These are phyloP conservation scores for Serrognathus titanus DNA, from an alignment of 2,888 invertebrate species.

Conservation along the genomic window DNA sequence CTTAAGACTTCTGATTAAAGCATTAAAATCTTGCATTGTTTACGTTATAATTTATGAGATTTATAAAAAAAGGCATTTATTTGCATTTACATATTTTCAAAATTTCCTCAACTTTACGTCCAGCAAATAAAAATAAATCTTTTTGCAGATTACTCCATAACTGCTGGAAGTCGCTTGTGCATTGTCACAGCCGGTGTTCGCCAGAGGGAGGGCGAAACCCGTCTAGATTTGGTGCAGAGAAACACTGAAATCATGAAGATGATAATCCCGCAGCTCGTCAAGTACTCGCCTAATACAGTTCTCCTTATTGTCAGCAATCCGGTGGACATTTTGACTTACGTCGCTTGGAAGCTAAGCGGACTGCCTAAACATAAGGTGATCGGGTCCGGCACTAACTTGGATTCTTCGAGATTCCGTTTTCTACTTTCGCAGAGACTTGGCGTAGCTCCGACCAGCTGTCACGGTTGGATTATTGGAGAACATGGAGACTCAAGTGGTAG, in stretches of 20 bases:
- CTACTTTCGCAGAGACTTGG: slow-evolving; percentile 77
- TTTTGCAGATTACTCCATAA: slow-evolving; percentile 65
- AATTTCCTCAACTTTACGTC: too few relatives aligned
- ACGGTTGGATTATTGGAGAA: slow-evolving; percentile 93
- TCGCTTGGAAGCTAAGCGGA: slow-evolving; percentile 92
- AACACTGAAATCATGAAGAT: slow-evolving; percentile 86
- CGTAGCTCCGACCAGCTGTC: slow-evolving; percentile 79
- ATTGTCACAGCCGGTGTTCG: slow-evolving; percentile 89
- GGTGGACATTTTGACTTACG: slow-evolving; percentile 88
- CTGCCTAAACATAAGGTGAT: slow-evolving; percentile 81
- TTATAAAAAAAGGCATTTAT: too few relatives aligned
- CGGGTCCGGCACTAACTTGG: slow-evolving; percentile 91
- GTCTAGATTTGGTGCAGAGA: slow-evolving; percentile 84
- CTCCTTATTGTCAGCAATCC: slow-evolving; percentile 88
- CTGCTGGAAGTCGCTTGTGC: slow-evolving; percentile 78
- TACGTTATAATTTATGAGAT: too few relatives aligned
- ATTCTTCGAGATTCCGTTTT: slow-evolving; percentile 88
- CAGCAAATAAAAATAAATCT: background rate
- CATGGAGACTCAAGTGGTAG: slow-evolving; percentile 70
- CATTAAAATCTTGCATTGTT: too few relatives aligned
- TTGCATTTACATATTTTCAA: too few relatives aligned
- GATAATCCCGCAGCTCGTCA: slow-evolving; percentile 77
- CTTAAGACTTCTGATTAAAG: too few relatives aligned
- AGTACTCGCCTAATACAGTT: slow-evolving; percentile 83
- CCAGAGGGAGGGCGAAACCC: slow-evolving; percentile 83